Evolutionary conservation across 1,140 invertebrate genomes (phyloP).

Genomic region (Sipha flava): DNA sequence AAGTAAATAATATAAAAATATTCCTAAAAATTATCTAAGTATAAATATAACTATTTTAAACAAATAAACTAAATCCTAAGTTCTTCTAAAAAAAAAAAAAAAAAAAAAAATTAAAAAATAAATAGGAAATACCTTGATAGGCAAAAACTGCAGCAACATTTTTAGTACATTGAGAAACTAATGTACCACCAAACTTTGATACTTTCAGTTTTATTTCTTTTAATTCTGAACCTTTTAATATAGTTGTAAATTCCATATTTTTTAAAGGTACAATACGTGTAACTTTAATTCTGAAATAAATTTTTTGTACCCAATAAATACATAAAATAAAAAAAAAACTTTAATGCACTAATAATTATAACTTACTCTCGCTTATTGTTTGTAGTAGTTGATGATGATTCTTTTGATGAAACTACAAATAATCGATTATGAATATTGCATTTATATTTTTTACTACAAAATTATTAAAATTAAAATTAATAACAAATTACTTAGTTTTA

Average conservation of each 20-base stretch:
- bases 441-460: constrained; percentile 54
- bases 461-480: constrained; percentile 28
- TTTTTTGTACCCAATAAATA: constrained; percentile 31
- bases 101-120: background rate
- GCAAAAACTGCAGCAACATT: constrained; percentile 69
- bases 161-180: constrained; percentile 56
- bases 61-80: too few species aligned
- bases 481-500: constrained; percentile 10
- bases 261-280: constrained; percentile 54
- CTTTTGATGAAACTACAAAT: constrained; percentile 48
- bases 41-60: too few species aligned
- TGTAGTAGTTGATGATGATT: constrained; percentile 11
- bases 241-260: constrained; percentile 69
- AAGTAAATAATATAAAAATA: too few species aligned
- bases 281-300: constrained; percentile 43
- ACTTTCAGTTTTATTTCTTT: constrained; percentile 63
- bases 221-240: constrained; percentile 51
- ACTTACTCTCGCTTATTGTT: background rate
- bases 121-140: constrained; percentile 46
- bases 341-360: constrained; percentile 20
- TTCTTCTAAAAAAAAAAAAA: constrained; percentile 12
- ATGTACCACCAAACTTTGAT: constrained; percentile 63
- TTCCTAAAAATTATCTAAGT: too few species aligned
- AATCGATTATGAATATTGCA: constrained; percentile 45
- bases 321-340: background rate